These are phyloP conservation scores for Ctena decussata DNA, from an alignment of 2,888 invertebrate species.

Conservation along the genomic window DNA sequence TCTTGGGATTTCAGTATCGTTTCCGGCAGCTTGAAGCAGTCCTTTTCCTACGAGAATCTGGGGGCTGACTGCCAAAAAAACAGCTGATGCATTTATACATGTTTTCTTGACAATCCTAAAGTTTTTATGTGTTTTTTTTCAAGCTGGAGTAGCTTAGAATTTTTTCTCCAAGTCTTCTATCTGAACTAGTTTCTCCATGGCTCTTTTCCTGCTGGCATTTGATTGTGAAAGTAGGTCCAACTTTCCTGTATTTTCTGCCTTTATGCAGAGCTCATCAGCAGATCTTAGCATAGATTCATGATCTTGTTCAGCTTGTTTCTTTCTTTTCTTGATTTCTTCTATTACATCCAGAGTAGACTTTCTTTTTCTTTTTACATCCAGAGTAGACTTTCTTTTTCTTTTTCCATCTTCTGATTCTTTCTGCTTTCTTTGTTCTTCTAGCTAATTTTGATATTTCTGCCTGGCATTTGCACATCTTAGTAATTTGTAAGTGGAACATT, in stretches of 20 bases:
- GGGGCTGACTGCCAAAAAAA: too few relatives aligned
- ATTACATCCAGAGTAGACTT: background rate
- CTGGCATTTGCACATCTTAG: slow-evolving; percentile 14
- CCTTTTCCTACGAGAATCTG: too few relatives aligned
- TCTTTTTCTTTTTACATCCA: background rate
- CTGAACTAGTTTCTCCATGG: slow-evolving; percentile 6
- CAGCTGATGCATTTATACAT: too few relatives aligned
- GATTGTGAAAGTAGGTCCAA: background rate
- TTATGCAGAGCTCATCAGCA: slow-evolving; percentile 11
- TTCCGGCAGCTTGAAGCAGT: too few relatives aligned
- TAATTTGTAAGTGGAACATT: slow-evolving; percentile 19
- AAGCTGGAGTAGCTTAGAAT: background rate
- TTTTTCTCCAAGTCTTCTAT: slow-evolving; percentile 1
- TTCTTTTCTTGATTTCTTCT: background rate
- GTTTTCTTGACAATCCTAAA: too few relatives aligned
- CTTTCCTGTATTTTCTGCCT: slow-evolving; percentile 22
- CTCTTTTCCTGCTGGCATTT: slow-evolving; percentile 19
- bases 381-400: background rate
- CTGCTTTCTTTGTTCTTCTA: slow-evolving; percentile 10
- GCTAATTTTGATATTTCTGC: slow-evolving; percentile 19
- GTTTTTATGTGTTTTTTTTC: too few relatives aligned
- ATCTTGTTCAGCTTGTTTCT: background rate
- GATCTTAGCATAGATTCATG: background rate
- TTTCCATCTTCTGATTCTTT: background rate
- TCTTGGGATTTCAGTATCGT: too few relatives aligned